Evolutionary conservation across 2,797 vertebrate species (phyloP), one percentile per base, ranked within the genome.

Genomic region (Bryconaethiops microstoma): DNA sequence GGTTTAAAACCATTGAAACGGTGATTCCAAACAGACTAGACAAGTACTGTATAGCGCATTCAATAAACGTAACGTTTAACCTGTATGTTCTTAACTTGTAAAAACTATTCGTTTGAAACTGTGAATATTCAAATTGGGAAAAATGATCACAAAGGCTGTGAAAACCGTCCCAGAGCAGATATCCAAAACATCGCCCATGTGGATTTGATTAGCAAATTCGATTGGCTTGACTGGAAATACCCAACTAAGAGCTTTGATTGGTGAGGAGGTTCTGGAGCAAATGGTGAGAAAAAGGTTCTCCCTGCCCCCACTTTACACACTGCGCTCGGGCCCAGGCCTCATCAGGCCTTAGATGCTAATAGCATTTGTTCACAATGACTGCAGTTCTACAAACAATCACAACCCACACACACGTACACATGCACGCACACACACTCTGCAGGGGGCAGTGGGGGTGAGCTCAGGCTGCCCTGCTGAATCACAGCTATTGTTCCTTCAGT

Each of bases 361-460:
- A 73, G 64, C 77, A 77, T 84, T 83, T 86, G 83, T 83, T 86
- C 83, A 85, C 86, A 86, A 83, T 75, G 67, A 59, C 75, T 80
- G 39, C 54, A 62, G 70, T 83, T 85, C 76, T 80, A 85, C 69
- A 86, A 87, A 86, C 79, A 81, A 73, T 80, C 82, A 83, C 85
- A 83, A 79, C 76, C 74, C 64, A n/a, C 71, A 76, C 80, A 79
- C 6, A 40, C n/a, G n/a, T n/a, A n/a, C 29, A 59, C 67, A 29
- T 55, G 70, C 57, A 67, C 76, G 78, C 65, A 21, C 73, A 77
- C 81, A 76, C 7, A 23, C 42, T 68, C 45, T 54, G 70, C 62
- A 64, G 55, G 13, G 81, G 76, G 78, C 67, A 40, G 60, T 40
- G 70, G 77, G 79, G 83, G 82, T 84, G 83, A 86, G 82, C 81